Conservation (phyloP, 2,113 vertebrate genomes). For the Benitochromis conjunctus region DNA sequence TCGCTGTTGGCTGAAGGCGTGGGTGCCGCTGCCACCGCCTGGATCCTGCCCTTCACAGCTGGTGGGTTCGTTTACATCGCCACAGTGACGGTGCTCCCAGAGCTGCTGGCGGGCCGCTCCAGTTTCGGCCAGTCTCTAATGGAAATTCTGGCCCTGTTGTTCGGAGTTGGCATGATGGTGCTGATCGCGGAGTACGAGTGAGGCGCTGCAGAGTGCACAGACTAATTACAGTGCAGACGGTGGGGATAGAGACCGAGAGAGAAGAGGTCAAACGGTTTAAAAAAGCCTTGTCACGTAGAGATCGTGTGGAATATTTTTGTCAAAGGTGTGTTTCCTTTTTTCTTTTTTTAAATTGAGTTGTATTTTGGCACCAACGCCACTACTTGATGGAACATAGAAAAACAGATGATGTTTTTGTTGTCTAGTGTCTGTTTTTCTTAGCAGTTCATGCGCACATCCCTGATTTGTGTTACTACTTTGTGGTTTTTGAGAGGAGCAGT, state of each 20-base stretch:
- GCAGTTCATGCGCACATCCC: not conserved
- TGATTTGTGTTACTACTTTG: not conserved
- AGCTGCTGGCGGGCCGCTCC: slow-evolving; percentile 82
- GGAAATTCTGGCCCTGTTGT: slow-evolving; percentile 84
- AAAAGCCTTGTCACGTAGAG: not conserved
- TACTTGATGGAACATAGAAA: not conserved
- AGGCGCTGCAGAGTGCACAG: not conserved
- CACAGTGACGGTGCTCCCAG: slow-evolving; percentile 87
- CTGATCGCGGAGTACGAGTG: slow-evolving; percentile 86
- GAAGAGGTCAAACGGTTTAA: not conserved
- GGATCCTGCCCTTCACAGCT: slow-evolving; percentile 90
- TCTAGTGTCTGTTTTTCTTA: not conserved
- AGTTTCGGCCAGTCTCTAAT: slow-evolving; percentile 81
- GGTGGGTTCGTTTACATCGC: slow-evolving; percentile 92
- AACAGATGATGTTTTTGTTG: not conserved
- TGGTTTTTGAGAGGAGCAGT: not conserved
- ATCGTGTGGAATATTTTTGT: not conserved
- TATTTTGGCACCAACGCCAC: not conserved
- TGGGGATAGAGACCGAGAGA: not conserved
- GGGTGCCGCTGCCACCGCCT: slow-evolving; percentile 80
- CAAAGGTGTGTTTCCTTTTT: not conserved
- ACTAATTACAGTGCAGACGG: not conserved
- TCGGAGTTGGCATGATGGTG: slow-evolving; percentile 89
- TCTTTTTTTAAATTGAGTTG: not conserved
- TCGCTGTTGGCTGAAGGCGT: slow-evolving; percentile 86